These are phyloP conservation scores for Drosophila micromelanica DNA, from an alignment of 1,140 invertebrate species.

Conservation along the genomic window DNA sequence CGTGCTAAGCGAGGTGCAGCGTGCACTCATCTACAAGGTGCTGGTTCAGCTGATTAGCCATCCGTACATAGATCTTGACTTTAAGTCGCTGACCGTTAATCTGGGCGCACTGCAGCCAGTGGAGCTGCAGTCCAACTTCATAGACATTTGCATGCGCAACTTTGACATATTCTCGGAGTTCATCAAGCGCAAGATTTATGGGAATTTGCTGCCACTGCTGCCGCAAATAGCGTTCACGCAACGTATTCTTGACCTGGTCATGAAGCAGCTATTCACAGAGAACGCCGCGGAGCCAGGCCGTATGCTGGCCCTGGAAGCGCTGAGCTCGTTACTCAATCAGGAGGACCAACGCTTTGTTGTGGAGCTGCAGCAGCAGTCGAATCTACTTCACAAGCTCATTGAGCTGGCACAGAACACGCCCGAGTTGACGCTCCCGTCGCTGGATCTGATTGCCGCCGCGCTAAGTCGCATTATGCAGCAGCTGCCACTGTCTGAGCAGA, in stretches of 20 bases:
- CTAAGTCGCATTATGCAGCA: slow-evolving; percentile 67
- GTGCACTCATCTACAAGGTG: slow-evolving; percentile 70
- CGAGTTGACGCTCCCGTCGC: slow-evolving; percentile 32
- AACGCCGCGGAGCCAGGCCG: slow-evolving; percentile 36
- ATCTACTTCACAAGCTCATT: slow-evolving; percentile 67
- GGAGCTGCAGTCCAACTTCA: slow-evolving; percentile 73
- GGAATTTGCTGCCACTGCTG: slow-evolving; percentile 65
- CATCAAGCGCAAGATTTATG: slow-evolving; percentile 71
- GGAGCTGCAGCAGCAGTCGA: slow-evolving; percentile 71
- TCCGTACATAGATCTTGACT: slow-evolving; percentile 68
- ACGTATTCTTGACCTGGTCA: slow-evolving; percentile 69
- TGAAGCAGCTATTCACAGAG: slow-evolving; percentile 54
- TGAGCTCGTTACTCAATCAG: slow-evolving; percentile 58
- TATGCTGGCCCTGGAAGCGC: slow-evolving; percentile 61
- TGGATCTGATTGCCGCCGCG: slow-evolving; percentile 62
- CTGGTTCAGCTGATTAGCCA: slow-evolving; percentile 67
- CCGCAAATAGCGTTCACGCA: slow-evolving; percentile 73
- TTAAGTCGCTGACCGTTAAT: slow-evolving; percentile 53
- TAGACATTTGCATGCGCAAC: slow-evolving; percentile 67
- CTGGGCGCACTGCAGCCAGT: slow-evolving; percentile 69
- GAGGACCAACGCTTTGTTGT: slow-evolving; percentile 66
- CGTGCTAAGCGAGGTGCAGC: slow-evolving; percentile 64
- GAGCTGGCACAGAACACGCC: slow-evolving; percentile 48
- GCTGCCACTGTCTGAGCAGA: slow-evolving; percentile 71
- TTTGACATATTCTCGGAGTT: slow-evolving; percentile 70